Evolutionary conservation across 1,140 invertebrate genomes (phyloP).

Genomic region (Panulirus ornatus): DNA sequence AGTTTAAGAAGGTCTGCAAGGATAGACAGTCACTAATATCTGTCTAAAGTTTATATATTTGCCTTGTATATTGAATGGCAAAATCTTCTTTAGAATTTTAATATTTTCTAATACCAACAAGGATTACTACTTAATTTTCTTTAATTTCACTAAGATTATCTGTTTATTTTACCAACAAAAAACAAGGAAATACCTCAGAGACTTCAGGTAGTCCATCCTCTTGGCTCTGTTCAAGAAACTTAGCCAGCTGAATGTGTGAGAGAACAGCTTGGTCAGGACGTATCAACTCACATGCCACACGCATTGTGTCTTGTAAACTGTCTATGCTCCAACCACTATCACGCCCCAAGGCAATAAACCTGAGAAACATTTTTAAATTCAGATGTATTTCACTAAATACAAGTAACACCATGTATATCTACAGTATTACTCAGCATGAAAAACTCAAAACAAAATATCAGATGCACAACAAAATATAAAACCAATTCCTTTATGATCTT

Average conservation of each 20-base stretch:
- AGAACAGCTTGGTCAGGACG: conserved; percentile 86
- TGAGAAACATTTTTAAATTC: conserved; percentile 75
- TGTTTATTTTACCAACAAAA: too few relatives aligned
- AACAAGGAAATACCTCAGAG: conserved; percentile 55
- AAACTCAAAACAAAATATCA: too few relatives aligned
- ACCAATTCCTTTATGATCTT: too few relatives aligned
- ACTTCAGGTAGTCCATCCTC: conserved; percentile 64
- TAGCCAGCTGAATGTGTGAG: conserved; percentile 82
- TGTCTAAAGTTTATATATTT: not conserved
- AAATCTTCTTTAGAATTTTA: not conserved
- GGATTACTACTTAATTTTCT: too few relatives aligned
- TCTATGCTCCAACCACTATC: conserved; percentile 85
- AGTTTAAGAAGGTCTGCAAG: conserved; percentile 76
- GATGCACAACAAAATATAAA: too few relatives aligned
- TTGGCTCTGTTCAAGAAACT: conserved; percentile 75
- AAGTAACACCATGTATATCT: too few relatives aligned
- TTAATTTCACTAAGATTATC: too few relatives aligned
- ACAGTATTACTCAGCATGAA: too few relatives aligned
- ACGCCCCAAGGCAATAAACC: conserved; percentile 83
- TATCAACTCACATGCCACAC: conserved; percentile 82
- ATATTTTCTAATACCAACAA: too few relatives aligned
- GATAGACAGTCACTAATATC: not conserved
- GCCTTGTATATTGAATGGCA: not conserved
- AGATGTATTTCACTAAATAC: too few relatives aligned
- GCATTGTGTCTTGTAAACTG: conserved; percentile 83